phyloP scores from a whole-genome alignment of 2,797 vertebrate species.

The Alcedo atthis region DNA sequence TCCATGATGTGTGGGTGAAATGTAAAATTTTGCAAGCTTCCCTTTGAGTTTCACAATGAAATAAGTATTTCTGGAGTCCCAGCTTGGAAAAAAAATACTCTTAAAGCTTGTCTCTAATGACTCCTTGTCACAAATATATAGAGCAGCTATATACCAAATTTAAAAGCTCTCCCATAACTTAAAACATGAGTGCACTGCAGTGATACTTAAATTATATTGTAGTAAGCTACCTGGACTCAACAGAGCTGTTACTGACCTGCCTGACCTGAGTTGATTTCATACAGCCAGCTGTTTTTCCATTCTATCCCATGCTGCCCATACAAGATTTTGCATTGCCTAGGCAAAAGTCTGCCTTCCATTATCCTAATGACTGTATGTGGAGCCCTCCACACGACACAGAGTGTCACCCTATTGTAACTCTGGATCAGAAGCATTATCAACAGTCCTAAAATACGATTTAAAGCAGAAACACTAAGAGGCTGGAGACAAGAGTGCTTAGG shows the following conservation, averaged over 20 bases:
- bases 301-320: background rate
- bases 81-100: background rate
- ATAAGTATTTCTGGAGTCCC: background rate
- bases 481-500: background rate
- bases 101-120: background rate
- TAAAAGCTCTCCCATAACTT: background rate
- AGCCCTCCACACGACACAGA: background rate
- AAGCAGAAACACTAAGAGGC: background rate
- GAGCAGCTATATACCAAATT: background rate
- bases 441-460: background rate
- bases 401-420: background rate
- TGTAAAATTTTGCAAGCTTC: background rate
- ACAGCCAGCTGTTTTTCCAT: background rate
- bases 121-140: background rate
- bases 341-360: background rate
- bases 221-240: background rate
- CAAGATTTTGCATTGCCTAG: background rate
- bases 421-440: background rate
- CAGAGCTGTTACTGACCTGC: background rate
- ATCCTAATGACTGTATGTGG: background rate
- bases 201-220: background rate
- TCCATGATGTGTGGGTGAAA: background rate
- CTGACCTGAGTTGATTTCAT: background rate
- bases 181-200: background rate
- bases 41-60: background rate